Conservation (phyloP, 2,113 vertebrate species). For the Sterrhoptilus dennistouni region DNA sequence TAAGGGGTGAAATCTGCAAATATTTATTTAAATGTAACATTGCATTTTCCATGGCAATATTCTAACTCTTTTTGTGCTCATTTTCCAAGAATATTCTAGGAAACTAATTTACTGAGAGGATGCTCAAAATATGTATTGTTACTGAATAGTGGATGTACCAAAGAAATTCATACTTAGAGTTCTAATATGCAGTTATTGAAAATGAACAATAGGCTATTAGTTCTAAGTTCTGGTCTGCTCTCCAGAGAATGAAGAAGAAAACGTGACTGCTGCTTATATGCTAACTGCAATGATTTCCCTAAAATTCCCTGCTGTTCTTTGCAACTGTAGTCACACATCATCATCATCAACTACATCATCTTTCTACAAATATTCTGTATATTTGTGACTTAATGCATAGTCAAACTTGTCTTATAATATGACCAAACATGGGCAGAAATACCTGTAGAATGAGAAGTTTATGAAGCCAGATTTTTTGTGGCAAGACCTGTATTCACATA, state of each 20-base stretch:
- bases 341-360: neutral
- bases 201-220: conserved; percentile 29
- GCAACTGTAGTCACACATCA: neutral
- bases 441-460: neutral
- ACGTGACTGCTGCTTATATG: neutral
- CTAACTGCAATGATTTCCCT: neutral
- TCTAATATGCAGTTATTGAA: conserved; percentile 36
- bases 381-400: neutral
- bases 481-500: neutral
- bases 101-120: conserved; percentile 22
- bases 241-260: neutral
- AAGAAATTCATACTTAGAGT: neutral
- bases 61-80: neutral
- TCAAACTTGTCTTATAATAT: neutral
- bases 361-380: neutral
- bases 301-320: neutral
- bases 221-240: neutral
- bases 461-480: neutral
- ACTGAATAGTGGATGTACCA: neutral
- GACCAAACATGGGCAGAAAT: neutral
- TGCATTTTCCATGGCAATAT: neutral
- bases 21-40: conserved; percentile 38
- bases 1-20: neutral
- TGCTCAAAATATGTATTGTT: conserved; percentile 13
- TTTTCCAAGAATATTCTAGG: conserved; percentile 10